Evolutionary conservation across 2,113 vertebrate genomes (phyloP).

Genomic region (Lampris megalopsis): DNA sequence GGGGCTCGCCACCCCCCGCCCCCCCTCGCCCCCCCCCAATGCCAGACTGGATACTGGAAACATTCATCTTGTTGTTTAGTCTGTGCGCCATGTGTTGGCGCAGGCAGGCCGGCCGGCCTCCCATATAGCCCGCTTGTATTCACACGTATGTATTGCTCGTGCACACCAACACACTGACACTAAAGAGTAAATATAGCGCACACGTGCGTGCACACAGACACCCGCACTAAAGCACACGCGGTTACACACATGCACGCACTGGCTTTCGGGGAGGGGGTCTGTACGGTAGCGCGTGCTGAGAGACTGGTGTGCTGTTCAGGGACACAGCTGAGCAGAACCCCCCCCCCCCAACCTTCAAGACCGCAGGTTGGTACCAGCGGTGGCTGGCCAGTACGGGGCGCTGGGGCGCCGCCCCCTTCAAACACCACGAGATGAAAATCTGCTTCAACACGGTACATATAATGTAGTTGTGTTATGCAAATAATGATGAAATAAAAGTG

Average conservation of each 20-base stretch:
- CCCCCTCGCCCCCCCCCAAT: constrained; percentile 40
- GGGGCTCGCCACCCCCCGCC: no score
- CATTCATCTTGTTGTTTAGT: constrained; percentile 77
- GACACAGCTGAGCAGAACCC: constrained; percentile 25
- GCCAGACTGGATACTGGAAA: constrained; percentile 69
- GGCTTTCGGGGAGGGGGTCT: background rate
- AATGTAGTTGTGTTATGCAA: no score
- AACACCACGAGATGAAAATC: no score
- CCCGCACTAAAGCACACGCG: background rate
- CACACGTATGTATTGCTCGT: constrained; percentile 14
- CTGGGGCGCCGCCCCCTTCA: no score
- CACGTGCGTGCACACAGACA: background rate
- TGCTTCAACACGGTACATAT: no score
- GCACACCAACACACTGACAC: background rate
- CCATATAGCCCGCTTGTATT: constrained; percentile 31
- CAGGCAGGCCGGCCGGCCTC: constrained; percentile 32
- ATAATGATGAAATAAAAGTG: no score
- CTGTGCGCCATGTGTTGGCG: constrained; percentile 70
- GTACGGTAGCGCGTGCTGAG: background rate
- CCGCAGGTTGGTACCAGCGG: background rate
- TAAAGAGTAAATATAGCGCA: constrained; percentile 26
- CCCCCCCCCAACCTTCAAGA: constrained; percentile 27
- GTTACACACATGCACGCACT: background rate
- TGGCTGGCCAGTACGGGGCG: no score
- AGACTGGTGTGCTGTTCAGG: constrained; percentile 31